phyloP scores from a whole-genome alignment of 2,888 invertebrate species.

The Calameuta filiformis region DNA sequence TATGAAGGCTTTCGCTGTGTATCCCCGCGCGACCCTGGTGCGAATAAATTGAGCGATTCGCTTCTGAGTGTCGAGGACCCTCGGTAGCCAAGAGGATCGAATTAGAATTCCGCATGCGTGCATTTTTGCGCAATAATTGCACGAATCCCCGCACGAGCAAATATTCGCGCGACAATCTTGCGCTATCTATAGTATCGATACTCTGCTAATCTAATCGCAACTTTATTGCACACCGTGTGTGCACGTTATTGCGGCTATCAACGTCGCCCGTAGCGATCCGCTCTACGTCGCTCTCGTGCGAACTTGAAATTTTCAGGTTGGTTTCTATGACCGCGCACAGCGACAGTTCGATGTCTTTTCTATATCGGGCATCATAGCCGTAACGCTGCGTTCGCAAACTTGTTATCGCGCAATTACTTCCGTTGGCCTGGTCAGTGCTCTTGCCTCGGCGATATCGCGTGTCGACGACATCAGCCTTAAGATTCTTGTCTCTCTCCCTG shows the following conservation, averaged over 20 bases:
- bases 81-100: constrained; percentile 15
- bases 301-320: background rate
- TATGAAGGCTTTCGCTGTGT: constrained; percentile 20
- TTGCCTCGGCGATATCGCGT: background rate
- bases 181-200: too few relatives aligned
- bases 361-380: background rate
- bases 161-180: background rate
- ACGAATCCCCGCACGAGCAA: background rate
- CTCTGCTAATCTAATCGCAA: background rate
- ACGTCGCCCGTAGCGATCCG: background rate
- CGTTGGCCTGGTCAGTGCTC: background rate
- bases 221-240: background rate
- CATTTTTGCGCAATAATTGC: background rate
- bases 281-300: background rate
- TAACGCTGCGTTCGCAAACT: background rate
- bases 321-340: background rate
- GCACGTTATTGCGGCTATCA: background rate
- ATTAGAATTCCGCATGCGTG: background rate
- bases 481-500: background rate
- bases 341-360: background rate
- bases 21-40: constrained; percentile 22
- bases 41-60: constrained; percentile 38
- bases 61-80: constrained; percentile 29
- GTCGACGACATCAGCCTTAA: background rate
- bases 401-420: background rate